phyloP scores from a whole-genome alignment of 2,797 vertebrate genomes.

The Oreochromis mossambicus region DNA sequence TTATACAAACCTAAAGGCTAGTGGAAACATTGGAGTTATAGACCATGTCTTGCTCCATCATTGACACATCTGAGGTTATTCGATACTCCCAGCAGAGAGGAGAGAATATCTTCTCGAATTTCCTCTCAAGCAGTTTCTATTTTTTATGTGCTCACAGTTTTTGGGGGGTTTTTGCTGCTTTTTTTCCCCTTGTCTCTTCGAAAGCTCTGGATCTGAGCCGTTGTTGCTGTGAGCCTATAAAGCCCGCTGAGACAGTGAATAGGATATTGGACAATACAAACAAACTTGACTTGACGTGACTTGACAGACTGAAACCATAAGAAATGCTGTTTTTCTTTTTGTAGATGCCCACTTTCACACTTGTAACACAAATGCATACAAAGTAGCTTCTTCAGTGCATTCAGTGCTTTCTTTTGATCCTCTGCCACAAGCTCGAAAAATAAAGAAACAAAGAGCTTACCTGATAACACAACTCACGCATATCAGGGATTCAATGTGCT shows the following conservation, averaged over 20 bases:
- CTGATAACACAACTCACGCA: not conserved
- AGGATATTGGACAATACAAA: slow-evolving; percentile 3
- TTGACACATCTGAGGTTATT: not conserved
- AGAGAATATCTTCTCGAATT: not conserved
- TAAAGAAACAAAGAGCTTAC: not conserved
- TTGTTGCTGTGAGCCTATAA: not conserved
- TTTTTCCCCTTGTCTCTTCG: not conserved
- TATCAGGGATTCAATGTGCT: not conserved
- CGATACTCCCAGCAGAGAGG: not conserved
- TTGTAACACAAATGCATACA: slow-evolving; percentile 8
- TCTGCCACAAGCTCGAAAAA: not conserved
- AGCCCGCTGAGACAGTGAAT: slow-evolving; percentile 9
- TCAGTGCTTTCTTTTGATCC: slow-evolving; percentile 3
- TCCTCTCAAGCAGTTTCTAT: not conserved
- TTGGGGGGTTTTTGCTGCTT: rapidly evolving
- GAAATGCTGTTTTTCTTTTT: not conserved
- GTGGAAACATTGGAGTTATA: not conserved
- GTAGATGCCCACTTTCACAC: slow-evolving; percentile 9
- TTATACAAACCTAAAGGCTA: not conserved
- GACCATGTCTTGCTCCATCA: not conserved
- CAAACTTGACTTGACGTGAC: slow-evolving; percentile 14
- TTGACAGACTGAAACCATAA: slow-evolving; percentile 19
- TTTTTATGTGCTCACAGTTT: not conserved
- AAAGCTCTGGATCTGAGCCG: not conserved
- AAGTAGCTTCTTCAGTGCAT: not conserved